A percentile compares a stretch with the other conserved stretches of the same genome.
Conservation (phyloP, 2,888 invertebrate species). For the Drosophila gaucha region DNA sequence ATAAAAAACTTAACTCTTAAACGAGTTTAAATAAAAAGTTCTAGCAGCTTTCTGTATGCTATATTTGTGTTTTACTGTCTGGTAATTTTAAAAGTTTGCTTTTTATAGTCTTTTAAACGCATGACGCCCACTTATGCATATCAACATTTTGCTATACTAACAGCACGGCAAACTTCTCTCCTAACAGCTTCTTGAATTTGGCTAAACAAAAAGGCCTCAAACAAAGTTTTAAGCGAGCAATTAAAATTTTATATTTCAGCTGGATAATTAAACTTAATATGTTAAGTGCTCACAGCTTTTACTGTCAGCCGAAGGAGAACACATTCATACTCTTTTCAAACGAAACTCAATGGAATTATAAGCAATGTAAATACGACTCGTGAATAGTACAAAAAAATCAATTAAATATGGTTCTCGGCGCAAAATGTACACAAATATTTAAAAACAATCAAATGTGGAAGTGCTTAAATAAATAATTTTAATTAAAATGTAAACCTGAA, state of each 20-base stretch:
- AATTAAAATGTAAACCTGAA: conserved; percentile 11
- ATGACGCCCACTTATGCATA: conserved; percentile 20
- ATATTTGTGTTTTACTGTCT: not conserved
- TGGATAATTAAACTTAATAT: conserved; percentile 56
- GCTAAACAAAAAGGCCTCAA: not conserved
- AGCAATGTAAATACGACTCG: not conserved
- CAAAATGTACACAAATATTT: not conserved
- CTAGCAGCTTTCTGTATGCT: too few relatives aligned
- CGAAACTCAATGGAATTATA: not conserved
- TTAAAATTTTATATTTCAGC: conserved; percentile 54
- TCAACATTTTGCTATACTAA: conserved; percentile 6
- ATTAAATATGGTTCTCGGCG: conserved; percentile 1
- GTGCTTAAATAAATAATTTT: conserved; percentile 26
- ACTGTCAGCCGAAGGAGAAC: conserved; percentile 1
- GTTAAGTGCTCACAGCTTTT: conserved; percentile 25
- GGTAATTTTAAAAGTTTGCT: conserved; percentile 12
- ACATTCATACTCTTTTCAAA: not conserved
- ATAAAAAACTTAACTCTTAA: not conserved
- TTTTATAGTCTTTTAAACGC: conserved; percentile 15
- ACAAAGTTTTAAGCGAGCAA: conserved; percentile 57
- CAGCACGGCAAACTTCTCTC: not conserved
- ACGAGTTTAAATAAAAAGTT: not conserved
- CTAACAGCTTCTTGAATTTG: not conserved
- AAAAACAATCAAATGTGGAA: conserved; percentile 1
- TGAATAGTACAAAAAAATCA: conserved; percentile 11